A percentile compares a stretch with the other conserved stretches of the same genome.
Evolutionary conservation across 1,140 invertebrate genomes (phyloP).

Genomic region (Drosophila nannoptera): DNA sequence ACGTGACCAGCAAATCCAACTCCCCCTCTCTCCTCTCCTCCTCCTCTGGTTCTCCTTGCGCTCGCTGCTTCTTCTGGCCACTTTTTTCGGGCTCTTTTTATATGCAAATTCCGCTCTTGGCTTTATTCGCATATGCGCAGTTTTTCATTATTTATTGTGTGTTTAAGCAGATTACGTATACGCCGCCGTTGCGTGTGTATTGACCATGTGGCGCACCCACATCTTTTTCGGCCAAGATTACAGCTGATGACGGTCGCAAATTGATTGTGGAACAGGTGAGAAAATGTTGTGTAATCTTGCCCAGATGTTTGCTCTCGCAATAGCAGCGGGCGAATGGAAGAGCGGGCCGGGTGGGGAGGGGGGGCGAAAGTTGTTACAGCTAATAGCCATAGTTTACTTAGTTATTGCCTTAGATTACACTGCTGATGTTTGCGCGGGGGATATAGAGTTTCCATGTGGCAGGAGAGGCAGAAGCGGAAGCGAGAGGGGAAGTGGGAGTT

Average conservation of each 20-base stretch:
- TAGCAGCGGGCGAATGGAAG: not conserved
- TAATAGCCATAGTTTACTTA: slow-evolving; percentile 7
- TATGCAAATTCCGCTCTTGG: slow-evolving; percentile 65
- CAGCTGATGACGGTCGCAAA: slow-evolving; percentile 35
- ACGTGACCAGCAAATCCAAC: slow-evolving; percentile 11
- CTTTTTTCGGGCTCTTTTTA: slow-evolving; percentile 10
- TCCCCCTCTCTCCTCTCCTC: not conserved
- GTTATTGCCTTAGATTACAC: not conserved
- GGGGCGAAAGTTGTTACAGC: not conserved
- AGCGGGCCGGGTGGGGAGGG: not conserved
- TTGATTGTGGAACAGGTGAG: slow-evolving; percentile 31
- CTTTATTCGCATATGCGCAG: slow-evolving; percentile 57
- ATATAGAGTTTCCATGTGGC: not conserved
- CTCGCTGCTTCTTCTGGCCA: not conserved
- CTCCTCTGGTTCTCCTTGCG: not conserved
- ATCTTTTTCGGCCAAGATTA: slow-evolving; percentile 29
- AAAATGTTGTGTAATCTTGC: slow-evolving; percentile 22
- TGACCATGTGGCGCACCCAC: slow-evolving; percentile 27
- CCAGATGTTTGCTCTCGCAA: slow-evolving; percentile 3
- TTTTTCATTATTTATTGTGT: slow-evolving; percentile 71
- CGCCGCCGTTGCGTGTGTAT: slow-evolving; percentile 35
- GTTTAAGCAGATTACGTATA: slow-evolving; percentile 75
- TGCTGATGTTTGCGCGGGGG: not conserved
- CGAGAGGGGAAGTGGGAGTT: no score
- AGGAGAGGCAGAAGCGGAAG: no score